Evolutionary conservation across 1,140 invertebrate species (phyloP), one percentile per base, ranked within the genome.

Genomic region (Leguminivora glycinivorella): DNA sequence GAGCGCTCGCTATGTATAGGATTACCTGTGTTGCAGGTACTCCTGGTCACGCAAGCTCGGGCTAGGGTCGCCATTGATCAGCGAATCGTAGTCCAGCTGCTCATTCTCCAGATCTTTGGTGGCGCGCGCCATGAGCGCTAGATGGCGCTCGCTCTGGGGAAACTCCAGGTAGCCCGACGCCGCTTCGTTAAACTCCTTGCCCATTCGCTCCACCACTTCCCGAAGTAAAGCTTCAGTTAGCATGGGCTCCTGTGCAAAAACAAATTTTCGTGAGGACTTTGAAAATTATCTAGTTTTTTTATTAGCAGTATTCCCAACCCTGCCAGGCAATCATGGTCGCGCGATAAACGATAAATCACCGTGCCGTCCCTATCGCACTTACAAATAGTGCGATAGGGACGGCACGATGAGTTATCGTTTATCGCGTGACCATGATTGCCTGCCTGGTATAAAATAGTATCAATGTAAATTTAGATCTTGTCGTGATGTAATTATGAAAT

Each of bases 1-100:
- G n/a, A n/a, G n/a, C n/a, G n/a, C n/a, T n/a, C n/a, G n/a, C 5
- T 31, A 31, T 7, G 5, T 6, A 0, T 47, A 47, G 43, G 12
- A 47, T 72, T 81, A 92, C 91, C 90, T 98, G 82, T 98, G 97
- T 78, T 97, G 95, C 69, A 98, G 79, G 82, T 97, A 98, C 82
- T 99, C 98, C 75, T 97, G 96, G 86, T 99, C 97, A 12, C 98
- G 92, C 43, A 97, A 92, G 74, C 95, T 95, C 1, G 96, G 95
- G 87, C 94, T 94, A 0, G 94, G 93, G 78, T 94, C 95, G 10
- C 92, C 93, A 14, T 93, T 93, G 38, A 94, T 92, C 9, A 95
- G 81, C 0, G 92, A 92, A 56, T 95, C 95, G 84, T 94, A 95
- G 85, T 95, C 94, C 31, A 93, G 77, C 74, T 94, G 94, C 34